Evolutionary conservation across 2,888 invertebrate genomes (phyloP).

Genomic region (Volucella bombylans): DNA sequence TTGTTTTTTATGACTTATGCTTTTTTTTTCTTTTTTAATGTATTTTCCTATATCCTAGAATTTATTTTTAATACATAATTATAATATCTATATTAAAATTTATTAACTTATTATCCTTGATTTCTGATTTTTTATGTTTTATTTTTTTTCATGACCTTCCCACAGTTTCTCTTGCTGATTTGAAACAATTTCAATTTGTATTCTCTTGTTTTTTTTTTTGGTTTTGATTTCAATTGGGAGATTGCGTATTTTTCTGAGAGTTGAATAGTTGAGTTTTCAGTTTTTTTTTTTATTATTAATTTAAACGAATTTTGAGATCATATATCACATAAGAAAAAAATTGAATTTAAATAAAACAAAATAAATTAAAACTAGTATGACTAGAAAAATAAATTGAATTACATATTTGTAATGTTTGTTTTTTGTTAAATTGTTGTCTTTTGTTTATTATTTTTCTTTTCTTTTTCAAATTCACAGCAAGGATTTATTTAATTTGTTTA

Average conservation of each 20-base stretch:
- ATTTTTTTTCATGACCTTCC: conserved; percentile 32
- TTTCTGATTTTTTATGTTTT: conserved; percentile 60
- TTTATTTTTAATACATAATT: conserved; percentile 70
- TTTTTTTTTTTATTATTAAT: conserved; percentile 28
- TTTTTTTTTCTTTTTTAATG: conserved; percentile 57
- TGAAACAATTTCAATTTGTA: conserved; percentile 36
- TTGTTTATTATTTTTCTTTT: conserved; percentile 33
- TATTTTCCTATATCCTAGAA: conserved; percentile 63
- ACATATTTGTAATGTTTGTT: background rate
- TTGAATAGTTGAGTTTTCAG: conserved; percentile 74
- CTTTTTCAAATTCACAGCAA: conserved; percentile 74
- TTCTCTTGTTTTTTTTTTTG: conserved; percentile 45
- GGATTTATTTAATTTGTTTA: conserved; percentile 69
- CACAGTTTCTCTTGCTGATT: conserved; percentile 36
- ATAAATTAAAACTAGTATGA: conserved; percentile 55
- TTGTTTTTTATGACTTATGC: conserved; percentile 38
- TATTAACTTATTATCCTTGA: conserved; percentile 72
- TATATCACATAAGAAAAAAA: conserved; percentile 54
- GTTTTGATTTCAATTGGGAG: conserved; percentile 50
- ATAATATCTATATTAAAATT: conserved; percentile 73
- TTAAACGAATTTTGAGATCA: conserved; percentile 67
- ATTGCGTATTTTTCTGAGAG: conserved; percentile 47
- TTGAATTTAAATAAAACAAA: conserved; percentile 29
- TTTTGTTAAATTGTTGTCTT: conserved; percentile 4
- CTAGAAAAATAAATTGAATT: conserved; percentile 64